Evolutionary conservation across 2,888 invertebrate genomes (phyloP).

Genomic region (Caprella mutica): DNA sequence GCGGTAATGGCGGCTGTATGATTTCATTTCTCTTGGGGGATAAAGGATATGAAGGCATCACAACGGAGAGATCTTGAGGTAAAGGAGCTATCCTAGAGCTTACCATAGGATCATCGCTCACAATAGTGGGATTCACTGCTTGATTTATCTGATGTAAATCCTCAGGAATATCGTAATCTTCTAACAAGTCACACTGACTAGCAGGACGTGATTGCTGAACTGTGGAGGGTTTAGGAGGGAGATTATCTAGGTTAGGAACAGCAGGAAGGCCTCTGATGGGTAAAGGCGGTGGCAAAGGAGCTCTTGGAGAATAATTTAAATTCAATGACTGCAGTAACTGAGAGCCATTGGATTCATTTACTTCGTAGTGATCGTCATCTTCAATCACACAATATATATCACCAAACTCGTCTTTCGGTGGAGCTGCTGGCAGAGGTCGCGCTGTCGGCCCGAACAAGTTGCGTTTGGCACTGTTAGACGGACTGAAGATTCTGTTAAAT

Average conservation of each 20-base stretch:
- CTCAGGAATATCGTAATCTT: constrained; percentile 8
- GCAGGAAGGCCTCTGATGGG: constrained; percentile 7
- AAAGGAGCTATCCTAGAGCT: too few relatives aligned
- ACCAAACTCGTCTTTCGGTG: not conserved
- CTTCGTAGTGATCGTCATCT: constrained; percentile 2
- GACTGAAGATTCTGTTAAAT: too few relatives aligned
- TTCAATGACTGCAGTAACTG: too few relatives aligned
- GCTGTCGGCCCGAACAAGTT: too few relatives aligned
- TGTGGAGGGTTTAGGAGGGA: not conserved
- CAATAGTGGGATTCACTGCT: not conserved
- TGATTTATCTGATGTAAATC: not conserved
- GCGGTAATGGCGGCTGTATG: too few relatives aligned
- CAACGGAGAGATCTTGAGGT: not conserved
- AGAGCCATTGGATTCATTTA: not conserved
- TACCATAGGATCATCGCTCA: too few relatives aligned
- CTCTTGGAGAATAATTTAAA: too few relatives aligned
- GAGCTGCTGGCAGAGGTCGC: constrained; percentile 4
- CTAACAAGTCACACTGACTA: not conserved
- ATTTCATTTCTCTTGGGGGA: too few relatives aligned
- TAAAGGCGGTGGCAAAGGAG: not conserved
- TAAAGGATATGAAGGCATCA: not conserved
- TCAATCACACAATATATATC: constrained; percentile 18
- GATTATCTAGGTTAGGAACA: not conserved
- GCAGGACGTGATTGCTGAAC: not conserved
- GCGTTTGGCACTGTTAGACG: too few relatives aligned